Conservation (phyloP, 2,888 invertebrate species). For the Alentia gelatinosa region DNA sequence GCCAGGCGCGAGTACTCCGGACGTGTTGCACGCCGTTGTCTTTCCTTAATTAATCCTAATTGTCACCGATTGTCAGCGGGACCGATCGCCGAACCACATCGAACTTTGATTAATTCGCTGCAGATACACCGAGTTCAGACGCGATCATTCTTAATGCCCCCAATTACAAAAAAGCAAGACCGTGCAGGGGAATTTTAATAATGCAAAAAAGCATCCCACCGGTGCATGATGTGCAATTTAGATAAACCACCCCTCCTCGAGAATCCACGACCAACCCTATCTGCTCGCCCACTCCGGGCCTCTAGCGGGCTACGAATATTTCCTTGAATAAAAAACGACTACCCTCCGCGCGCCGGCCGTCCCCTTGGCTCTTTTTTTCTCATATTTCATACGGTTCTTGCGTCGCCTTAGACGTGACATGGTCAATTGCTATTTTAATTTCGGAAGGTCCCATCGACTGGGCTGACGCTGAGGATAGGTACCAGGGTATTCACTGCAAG, state of each 20-base stretch:
- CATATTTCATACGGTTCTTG: not conserved
- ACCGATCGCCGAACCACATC: conserved; percentile 15
- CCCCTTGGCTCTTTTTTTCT: not conserved
- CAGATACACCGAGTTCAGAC: conserved; percentile 49
- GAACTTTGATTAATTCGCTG: conserved; percentile 48
- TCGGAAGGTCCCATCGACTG: too few relatives aligned
- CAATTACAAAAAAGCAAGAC: conserved; percentile 24
- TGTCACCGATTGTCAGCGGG: conserved; percentile 42
- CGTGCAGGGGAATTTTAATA: conserved; percentile 36
- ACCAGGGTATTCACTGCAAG: too few relatives aligned
- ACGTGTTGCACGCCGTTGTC: conserved; percentile 36
- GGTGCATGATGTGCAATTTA: conserved; percentile 49
- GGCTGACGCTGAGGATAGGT: too few relatives aligned
- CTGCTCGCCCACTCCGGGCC: conserved; percentile 2
- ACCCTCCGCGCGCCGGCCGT: not conserved
- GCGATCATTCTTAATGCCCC: conserved; percentile 39
- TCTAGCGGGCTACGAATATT: not conserved
- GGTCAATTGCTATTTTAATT: conserved; percentile 43
- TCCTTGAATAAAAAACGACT: not conserved
- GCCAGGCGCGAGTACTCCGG: not conserved
- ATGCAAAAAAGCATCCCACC: conserved; percentile 34
- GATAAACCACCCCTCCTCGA: not conserved
- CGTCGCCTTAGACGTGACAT: not conserved
- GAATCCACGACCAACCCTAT: conserved; percentile 5
- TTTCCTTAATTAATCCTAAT: conserved; percentile 53